Percentiles rank a stretch among this genome's conserved stretches.
Evolutionary conservation across 2,113 vertebrate species (phyloP).

Genomic region (Mohoua ochrocephala): DNA sequence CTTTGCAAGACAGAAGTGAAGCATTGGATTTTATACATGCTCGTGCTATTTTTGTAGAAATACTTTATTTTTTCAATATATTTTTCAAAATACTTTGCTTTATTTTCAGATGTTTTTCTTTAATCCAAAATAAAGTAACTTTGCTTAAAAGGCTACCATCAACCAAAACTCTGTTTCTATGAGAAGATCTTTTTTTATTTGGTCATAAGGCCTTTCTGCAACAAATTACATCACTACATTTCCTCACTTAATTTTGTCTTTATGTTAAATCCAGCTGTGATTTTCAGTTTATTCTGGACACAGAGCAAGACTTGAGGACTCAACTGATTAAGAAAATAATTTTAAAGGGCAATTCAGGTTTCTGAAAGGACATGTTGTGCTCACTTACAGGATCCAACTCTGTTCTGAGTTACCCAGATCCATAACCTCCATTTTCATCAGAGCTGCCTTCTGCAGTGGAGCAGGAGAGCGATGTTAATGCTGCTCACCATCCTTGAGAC

Average conservation of each 20-base stretch:
- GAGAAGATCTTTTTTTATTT: background rate
- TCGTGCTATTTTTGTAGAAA: background rate
- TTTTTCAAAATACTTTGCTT: background rate
- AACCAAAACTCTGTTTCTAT: background rate
- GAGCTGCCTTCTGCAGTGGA: background rate
- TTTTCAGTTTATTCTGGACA: background rate
- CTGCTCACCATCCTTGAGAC: background rate
- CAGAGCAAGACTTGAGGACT: background rate
- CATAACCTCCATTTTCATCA: background rate
- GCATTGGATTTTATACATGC: background rate
- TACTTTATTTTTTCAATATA: background rate
- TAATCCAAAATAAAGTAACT: background rate
- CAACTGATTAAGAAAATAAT: background rate
- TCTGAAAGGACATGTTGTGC: background rate
- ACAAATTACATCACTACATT: background rate
- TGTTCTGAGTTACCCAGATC: background rate
- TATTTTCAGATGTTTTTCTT: background rate
- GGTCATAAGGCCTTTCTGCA: background rate
- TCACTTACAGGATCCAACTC: background rate
- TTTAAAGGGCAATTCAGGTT: background rate
- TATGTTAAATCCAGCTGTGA: background rate
- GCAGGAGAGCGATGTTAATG: background rate
- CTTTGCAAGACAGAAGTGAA: background rate
- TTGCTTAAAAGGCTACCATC: background rate
- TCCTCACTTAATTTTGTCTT: background rate